Percentiles rank a stretch among this genome's conserved stretches.
Conservation (phyloP, 2,113 vertebrate species). For the Mus pahari region DNA sequence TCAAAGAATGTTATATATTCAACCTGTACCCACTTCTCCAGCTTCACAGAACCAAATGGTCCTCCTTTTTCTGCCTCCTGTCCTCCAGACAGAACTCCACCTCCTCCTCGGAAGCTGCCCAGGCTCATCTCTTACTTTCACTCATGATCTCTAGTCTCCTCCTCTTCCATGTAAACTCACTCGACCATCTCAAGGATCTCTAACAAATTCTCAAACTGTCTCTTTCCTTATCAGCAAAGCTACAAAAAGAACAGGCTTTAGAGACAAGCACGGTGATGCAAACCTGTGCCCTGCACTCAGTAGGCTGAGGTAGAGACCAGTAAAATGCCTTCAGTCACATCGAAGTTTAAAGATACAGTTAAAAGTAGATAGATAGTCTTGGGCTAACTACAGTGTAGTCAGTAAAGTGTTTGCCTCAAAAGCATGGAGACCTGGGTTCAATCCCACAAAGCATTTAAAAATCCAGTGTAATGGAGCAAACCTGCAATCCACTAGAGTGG, state of each 20-base stretch:
- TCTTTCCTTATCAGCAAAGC: constrained; percentile 19
- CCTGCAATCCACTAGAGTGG: background rate
- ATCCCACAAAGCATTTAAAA: background rate
- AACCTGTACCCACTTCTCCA: background rate
- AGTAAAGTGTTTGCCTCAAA: background rate
- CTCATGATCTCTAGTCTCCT: background rate
- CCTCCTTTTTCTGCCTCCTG: background rate
- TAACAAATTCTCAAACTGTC: background rate
- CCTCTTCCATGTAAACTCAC: background rate
- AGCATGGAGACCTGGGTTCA: background rate
- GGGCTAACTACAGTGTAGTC: background rate
- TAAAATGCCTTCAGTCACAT: constrained; percentile 22
- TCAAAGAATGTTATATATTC: background rate
- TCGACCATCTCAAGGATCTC: background rate
- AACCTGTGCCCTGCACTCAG: background rate
- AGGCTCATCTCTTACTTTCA: background rate
- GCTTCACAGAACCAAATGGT: background rate
- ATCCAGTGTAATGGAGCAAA: background rate
- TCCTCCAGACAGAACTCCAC: background rate
- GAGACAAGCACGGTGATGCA: background rate
- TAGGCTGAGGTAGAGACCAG: background rate
- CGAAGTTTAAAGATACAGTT: constrained; percentile 33
- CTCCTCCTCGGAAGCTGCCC: background rate
- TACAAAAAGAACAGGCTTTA: background rate
- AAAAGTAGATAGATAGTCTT: background rate